phyloP scores from a whole-genome alignment of 2,797 vertebrate species.

The Lateolabrax maculatus region DNA sequence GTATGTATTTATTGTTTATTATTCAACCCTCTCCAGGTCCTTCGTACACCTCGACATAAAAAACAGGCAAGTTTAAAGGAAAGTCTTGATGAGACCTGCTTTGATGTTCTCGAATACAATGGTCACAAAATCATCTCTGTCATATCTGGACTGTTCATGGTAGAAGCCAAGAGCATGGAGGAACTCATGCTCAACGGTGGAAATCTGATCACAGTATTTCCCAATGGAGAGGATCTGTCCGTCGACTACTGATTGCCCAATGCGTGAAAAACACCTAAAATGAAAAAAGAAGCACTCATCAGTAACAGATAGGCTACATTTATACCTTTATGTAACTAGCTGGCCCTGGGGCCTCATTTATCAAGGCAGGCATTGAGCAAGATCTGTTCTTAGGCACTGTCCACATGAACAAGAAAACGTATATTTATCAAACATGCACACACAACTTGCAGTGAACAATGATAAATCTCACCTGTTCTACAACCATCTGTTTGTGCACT shows the following conservation, averaged over 20 bases:
- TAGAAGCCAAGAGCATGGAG: slow-evolving; percentile 90
- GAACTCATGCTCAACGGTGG: slow-evolving; percentile 87
- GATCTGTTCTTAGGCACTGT: no score
- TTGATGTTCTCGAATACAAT: slow-evolving; percentile 82
- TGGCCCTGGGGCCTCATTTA: no score
- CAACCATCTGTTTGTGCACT: no score
- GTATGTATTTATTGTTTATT: neutral
- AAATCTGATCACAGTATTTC: slow-evolving; percentile 82
- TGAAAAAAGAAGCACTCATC: neutral
- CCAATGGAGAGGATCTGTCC: slow-evolving; percentile 88
- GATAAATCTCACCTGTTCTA: no score
- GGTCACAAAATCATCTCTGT: slow-evolving; percentile 88
- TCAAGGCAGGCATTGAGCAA: no score
- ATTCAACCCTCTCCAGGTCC: neutral
- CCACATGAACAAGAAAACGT: no score
- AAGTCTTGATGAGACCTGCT: slow-evolving; percentile 38
- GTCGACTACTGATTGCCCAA: no score
- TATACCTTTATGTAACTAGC: no score
- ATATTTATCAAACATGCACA: no score
- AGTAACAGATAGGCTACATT: no score
- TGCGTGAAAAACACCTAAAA: slow-evolving; percentile 88
- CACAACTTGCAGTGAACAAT: no score
- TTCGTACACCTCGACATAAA: neutral
- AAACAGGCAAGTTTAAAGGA: neutral
- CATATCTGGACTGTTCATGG: slow-evolving; percentile 90